Evolutionary conservation across 2,888 invertebrate genomes (phyloP).

Genomic region (Uloborus plumipes): DNA sequence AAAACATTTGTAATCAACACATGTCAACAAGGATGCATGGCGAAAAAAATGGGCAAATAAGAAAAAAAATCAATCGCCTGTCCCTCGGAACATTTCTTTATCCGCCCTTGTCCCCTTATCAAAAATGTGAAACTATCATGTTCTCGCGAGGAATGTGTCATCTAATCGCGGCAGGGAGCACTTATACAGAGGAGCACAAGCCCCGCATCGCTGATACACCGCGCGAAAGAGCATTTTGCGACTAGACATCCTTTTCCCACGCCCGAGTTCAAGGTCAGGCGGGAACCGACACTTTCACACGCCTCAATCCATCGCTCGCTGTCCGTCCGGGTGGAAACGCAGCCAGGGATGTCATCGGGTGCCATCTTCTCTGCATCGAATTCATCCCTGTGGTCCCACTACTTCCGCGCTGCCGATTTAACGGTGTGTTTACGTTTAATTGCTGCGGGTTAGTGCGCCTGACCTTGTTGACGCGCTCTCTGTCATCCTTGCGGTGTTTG

Average conservation of each 20-base stretch:
- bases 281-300: constrained; percentile 61
- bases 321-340: constrained; percentile 52
- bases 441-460: constrained; percentile 11
- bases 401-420: constrained; percentile 6
- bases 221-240: constrained; percentile 8
- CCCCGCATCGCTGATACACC: not conserved
- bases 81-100: too few species aligned
- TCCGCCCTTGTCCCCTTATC: too few species aligned
- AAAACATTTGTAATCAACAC: too few species aligned
- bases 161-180: not conserved
- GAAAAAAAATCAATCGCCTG: too few species aligned
- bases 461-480: constrained; percentile 17
- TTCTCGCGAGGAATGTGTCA: too few species aligned
- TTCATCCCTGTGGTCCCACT: not conserved
- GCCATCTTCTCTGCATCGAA: not conserved
- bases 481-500: too few species aligned
- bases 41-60: too few species aligned
- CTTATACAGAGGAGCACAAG: not conserved
- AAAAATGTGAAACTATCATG: too few species aligned
- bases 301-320: constrained; percentile 22
- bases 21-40: too few species aligned
- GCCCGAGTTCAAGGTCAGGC: constrained; percentile 55
- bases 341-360: constrained; percentile 38
- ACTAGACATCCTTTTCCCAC: constrained; percentile 61
- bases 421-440: constrained; percentile 21